Conservation (phyloP, 2,888 invertebrate species). For the Chrysopilus asiliformis region DNA sequence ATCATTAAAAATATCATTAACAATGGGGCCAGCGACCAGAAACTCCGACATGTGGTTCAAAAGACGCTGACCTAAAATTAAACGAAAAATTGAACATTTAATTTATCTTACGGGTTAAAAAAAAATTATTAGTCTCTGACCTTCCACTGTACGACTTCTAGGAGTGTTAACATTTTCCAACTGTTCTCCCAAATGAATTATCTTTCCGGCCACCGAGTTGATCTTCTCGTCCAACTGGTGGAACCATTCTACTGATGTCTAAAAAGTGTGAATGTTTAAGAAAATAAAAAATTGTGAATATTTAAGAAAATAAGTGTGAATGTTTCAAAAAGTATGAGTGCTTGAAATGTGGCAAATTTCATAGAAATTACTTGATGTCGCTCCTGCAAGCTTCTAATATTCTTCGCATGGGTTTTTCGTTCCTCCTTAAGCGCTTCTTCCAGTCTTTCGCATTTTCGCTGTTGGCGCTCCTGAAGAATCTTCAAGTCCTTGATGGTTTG, state of each 20-base stretch:
- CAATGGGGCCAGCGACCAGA: conserved; percentile 68
- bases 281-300: no score
- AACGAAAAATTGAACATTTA: no score
- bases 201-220: conserved; percentile 93
- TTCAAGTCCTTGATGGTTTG: conserved; percentile 76
- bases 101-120: no score
- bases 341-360: no score
- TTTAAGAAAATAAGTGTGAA: no score
- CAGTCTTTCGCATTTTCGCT: conserved; percentile 70
- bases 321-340: no score
- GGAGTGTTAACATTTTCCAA: conserved; percentile 93
- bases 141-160: conserved; percentile 85
- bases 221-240: conserved; percentile 90
- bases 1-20: conserved; percentile 78
- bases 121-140: no score
- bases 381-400: conserved; percentile 69
- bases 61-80: no score
- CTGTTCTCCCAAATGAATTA: conserved; percentile 96
- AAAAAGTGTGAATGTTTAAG: no score
- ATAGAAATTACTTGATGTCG: conserved; percentile 60
- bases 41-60: conserved; percentile 89
- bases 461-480: conserved; percentile 69
- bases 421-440: conserved; percentile 75
- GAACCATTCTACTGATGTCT: conserved; percentile 75
- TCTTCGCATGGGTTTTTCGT: conserved; percentile 67